phyloP scores from a whole-genome alignment of 2,888 invertebrate genomes.

The Meliscaeva auricollis region DNA sequence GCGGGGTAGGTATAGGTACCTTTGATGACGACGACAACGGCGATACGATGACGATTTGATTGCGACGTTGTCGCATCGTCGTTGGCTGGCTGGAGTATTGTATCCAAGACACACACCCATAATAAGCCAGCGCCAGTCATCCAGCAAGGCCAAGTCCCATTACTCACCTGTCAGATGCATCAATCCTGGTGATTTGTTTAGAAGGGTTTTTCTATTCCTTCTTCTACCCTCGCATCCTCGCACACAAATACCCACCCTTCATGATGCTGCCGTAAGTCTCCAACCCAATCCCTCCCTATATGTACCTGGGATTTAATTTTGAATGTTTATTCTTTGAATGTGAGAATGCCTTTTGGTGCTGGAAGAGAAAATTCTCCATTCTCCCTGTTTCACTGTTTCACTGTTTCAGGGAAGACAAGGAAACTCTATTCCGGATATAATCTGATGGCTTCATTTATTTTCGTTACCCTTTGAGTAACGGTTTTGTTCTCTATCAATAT shows the following conservation, averaged over 20 bases:
- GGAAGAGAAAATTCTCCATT: background rate
- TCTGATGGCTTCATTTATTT: constrained; percentile 74
- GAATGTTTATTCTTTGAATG: constrained; percentile 32
- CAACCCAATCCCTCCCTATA: background rate
- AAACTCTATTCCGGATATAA: constrained; percentile 49
- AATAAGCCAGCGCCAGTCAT: constrained; percentile 53
- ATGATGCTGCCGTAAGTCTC: too few relatives aligned
- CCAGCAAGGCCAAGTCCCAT: constrained; percentile 64
- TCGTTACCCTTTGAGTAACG: constrained; percentile 62
- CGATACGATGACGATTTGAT: constrained; percentile 9
- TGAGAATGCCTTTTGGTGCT: constrained; percentile 26
- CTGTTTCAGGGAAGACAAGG: background rate
- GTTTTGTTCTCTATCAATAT: constrained; percentile 44
- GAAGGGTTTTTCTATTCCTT: constrained; percentile 51
- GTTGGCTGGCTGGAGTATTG: constrained; percentile 48
- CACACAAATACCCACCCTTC: background rate
- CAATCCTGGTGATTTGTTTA: constrained; percentile 76
- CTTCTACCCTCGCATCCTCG: background rate
- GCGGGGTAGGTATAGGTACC: background rate
- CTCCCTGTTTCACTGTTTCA: too few relatives aligned
- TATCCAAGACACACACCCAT: constrained; percentile 61
- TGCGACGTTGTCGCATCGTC: constrained; percentile 29
- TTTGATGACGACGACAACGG: constrained; percentile 13
- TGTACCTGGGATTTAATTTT: constrained; percentile 45
- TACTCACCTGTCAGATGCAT: constrained; percentile 75